These are phyloP conservation scores for Cremastinae sp. DNA, from an alignment of 2,888 invertebrate genomes.

Conservation along the genomic window DNA sequence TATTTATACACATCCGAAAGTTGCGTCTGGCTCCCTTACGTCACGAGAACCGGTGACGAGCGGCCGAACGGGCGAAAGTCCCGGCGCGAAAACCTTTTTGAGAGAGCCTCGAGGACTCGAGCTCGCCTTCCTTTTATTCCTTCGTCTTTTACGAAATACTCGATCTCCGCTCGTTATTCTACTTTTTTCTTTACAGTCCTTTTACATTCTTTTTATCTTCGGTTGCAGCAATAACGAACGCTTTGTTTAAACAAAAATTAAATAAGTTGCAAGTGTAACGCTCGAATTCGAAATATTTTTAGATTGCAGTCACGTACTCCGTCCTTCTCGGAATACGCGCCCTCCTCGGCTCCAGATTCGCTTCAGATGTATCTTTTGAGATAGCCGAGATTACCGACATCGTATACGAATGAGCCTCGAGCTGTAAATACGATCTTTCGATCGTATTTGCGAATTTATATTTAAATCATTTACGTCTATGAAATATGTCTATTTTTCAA, in stretches of 20 bases:
- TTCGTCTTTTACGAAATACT: neutral
- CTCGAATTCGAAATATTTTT: neutral
- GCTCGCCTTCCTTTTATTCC: neutral
- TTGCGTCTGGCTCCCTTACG: constrained; percentile 56
- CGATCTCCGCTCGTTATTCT: too few relatives aligned
- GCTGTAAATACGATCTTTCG: neutral
- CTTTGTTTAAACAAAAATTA: too few relatives aligned
- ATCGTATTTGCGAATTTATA: neutral
- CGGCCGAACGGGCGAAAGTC: constrained; percentile 53
- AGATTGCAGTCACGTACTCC: constrained; percentile 14
- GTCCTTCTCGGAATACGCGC: constrained; percentile 10
- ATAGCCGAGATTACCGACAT: constrained; percentile 23
- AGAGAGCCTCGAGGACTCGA: constrained; percentile 47
- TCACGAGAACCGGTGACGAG: constrained; percentile 57
- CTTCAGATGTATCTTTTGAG: constrained; percentile 25
- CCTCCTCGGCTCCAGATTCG: constrained; percentile 16
- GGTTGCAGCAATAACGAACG: too few relatives aligned
- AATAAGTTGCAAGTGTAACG: neutral
- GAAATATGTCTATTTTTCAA: too few relatives aligned
- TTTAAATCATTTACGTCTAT: too few relatives aligned
- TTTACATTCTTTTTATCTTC: neutral
- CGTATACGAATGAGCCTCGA: constrained; percentile 18
- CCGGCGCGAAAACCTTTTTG: constrained; percentile 48
- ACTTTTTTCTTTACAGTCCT: too few relatives aligned
- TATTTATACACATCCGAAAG: constrained; percentile 53